Percentiles rank a stretch among this genome's conserved stretches.
Conservation (phyloP, 2,797 vertebrate species). For the Liasis olivaceus region DNA sequence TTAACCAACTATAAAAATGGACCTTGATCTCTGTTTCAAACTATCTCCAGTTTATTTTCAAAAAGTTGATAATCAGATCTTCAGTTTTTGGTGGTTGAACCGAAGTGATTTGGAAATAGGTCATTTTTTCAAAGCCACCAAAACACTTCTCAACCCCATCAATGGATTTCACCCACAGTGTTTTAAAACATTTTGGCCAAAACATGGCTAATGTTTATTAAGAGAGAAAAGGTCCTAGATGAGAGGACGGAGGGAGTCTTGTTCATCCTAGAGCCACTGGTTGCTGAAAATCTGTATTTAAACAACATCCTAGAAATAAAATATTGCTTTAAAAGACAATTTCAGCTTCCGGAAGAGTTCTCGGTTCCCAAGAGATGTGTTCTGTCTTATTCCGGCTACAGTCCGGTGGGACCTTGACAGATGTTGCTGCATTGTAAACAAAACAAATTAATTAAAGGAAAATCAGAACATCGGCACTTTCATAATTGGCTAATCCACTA, state of each 20-base stretch:
- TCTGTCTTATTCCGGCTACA: not conserved
- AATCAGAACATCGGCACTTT: conserved; percentile 52
- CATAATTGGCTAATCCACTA: conserved; percentile 57
- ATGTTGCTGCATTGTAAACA: conserved; percentile 47
- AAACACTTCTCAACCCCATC: not conserved
- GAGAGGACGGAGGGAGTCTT: not conserved
- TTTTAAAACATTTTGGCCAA: not conserved
- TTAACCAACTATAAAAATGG: not conserved
- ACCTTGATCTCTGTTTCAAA: no score
- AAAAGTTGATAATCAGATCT: not conserved
- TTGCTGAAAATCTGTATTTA: not conserved
- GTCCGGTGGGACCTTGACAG: conserved; percentile 21
- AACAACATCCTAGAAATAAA: not conserved
- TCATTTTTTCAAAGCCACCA: not conserved
- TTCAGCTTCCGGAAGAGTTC: not conserved
- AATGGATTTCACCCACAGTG: not conserved
- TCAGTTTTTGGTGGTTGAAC: not conserved
- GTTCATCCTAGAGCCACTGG: not conserved
- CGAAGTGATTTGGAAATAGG: not conserved
- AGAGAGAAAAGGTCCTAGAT: not conserved
- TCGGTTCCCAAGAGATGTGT: not conserved
- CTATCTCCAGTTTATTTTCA: no score
- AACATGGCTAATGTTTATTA: not conserved
- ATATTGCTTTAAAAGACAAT: no score
- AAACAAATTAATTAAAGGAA: conserved; percentile 60